Evolutionary conservation across 2,113 vertebrate species (phyloP), one percentile per base, ranked within the genome.

Genomic region (Mormyrus lacerda): DNA sequence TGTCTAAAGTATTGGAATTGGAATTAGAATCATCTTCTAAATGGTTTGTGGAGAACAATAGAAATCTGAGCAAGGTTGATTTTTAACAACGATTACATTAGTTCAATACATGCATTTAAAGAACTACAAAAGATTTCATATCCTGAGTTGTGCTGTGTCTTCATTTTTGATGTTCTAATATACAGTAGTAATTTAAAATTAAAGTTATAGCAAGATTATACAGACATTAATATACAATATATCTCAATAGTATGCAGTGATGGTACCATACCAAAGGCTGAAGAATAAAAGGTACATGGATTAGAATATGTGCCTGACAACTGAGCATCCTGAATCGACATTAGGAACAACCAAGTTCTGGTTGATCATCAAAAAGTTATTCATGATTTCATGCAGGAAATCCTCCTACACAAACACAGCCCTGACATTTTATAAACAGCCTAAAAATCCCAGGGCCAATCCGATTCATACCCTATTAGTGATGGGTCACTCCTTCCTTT

Each of bases 51-150:
- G 92, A 94, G 93, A 94, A 47, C 92, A 94, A 94, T 94, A 93
- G 94, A 95, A 95, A 94, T 94, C 94, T 94, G 95, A 94, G 94
- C 95, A 95, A 93, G 94, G 93, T 92, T 94, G 95, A 93, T 94
- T 95, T 95, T 95, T 94, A 94, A 95, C 95, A 94, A 91, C 94
- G 95, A 95, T 93, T 95, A 94, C 94, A 95, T 95, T 95, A 95
- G 94, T 95, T 95, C 94, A 95, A 95, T 91, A 95, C 96, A 95
- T 91, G 95, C 96, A 95, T 95, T 96, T 95, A 96, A 95, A 96
- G 95, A 95, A 95, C 94, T 92, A 95, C 95, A 96, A 96, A 96
- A 96, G 95, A 95, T 95, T 96, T 95, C 95, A 94, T 95, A 94
- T 95, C 95, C 94, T 91, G 42, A 42, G 82, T 44, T 85, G 82